Conservation (phyloP, 2,888 invertebrate genomes). For the Xanthorhoe spadicearia region DNA sequence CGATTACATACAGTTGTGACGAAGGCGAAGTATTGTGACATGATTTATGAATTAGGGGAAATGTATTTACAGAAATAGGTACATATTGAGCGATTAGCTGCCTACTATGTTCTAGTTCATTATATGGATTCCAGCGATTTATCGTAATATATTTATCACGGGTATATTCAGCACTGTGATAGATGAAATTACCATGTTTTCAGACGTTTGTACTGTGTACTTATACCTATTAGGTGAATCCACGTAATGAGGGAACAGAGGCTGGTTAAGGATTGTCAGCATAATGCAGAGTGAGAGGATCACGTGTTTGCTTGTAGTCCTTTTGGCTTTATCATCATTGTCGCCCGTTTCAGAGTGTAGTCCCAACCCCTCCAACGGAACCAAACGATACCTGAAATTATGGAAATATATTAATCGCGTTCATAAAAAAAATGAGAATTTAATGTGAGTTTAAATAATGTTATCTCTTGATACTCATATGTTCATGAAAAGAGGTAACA, state of each 20-base stretch:
- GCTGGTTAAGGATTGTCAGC: conserved; percentile 54
- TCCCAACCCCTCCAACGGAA: conserved; percentile 98
- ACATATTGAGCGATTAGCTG: conserved; percentile 65
- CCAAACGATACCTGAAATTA: conserved; percentile 92
- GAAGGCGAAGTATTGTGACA: conserved; percentile 53
- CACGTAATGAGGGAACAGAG: conserved; percentile 76
- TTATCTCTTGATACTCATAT: no score
- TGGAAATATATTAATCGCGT: background rate
- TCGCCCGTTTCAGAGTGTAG: conserved; percentile 94
- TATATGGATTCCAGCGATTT: conserved; percentile 64
- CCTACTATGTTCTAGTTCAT: conserved; percentile 69
- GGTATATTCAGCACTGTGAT: background rate
- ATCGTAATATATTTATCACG: conserved; percentile 13
- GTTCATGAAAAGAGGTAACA: no score
- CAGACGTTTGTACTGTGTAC: conserved; percentile 14
- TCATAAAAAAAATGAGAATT: no score
- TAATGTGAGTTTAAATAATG: no score
- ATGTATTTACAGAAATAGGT: conserved; percentile 70
- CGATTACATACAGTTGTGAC: conserved; percentile 37
- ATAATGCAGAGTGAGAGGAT: conserved; percentile 44
- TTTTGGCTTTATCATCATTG: conserved; percentile 96
- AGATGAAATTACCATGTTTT: background rate
- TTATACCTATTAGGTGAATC: conserved; percentile 54
- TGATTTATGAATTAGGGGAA: conserved; percentile 55
- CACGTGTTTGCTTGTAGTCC: conserved; percentile 84